Evolutionary conservation across 2,113 vertebrate species (phyloP), one percentile per base, ranked within the genome.

Genomic region (Hippoglossus stenolepis): DNA sequence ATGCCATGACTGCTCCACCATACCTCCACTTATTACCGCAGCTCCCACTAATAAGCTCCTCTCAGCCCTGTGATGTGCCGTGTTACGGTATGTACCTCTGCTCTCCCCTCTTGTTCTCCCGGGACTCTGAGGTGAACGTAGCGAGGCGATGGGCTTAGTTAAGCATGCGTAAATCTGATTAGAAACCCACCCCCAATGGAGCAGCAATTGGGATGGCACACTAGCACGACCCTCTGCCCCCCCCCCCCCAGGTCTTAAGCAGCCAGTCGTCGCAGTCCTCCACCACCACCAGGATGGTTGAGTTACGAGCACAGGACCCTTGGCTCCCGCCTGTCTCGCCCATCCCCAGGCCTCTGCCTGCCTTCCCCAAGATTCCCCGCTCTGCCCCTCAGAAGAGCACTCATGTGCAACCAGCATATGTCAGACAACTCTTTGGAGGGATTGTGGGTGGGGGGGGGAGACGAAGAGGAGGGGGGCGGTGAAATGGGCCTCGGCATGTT

Each of bases 351-450:
- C 77, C 53, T 73, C 74, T 70, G n/a, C n/a, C 74, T 66, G 70
- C 71, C 66, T 77, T 75, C 70, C 77, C 40, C 60, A 51, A 28
- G 54, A 83, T 80, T 82, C 79, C 72, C 68, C 18, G 40, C 74
- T 69, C 77, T 84, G 83, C 90, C 87, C 70, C 89, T 93, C 93
- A 90, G 54, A 87, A 56, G 86, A 85, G 85, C 88, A 64, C 75
- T 92, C 87, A 89, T 90, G 92, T 93, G 90, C 87, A 72, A 84
- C 93, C 78, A 87, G 89, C 88, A 91, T 88, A 90, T 93, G 93
- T 91, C 87, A 88, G 87, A 88, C 87, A 90, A 79, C 65, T 77
- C 89, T 82, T 86, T 14, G 59, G 87, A 89, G 88, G 70, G 81
- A 73, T 66, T 15, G 51, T 17, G 2, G 59, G n/a, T 66, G 47